Evolutionary conservation across 2,797 vertebrate genomes (phyloP).

Genomic region (Lutjanus argentimaculatus): DNA sequence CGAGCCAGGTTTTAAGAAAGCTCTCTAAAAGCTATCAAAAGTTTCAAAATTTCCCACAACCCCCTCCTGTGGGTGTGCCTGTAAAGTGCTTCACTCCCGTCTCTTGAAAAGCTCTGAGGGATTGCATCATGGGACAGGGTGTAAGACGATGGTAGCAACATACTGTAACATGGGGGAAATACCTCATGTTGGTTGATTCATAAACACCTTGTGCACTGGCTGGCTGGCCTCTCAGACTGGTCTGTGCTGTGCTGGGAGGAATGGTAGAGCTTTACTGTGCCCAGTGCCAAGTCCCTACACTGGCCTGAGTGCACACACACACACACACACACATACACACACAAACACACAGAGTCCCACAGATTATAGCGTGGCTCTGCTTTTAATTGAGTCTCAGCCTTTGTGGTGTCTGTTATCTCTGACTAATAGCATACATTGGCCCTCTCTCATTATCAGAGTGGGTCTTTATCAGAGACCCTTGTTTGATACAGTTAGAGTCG

Average conservation of each 20-base stretch:
- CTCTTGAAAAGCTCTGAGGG: constrained; percentile 71
- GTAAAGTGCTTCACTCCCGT: constrained; percentile 76
- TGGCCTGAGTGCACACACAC: constrained; percentile 30
- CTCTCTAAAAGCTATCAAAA: constrained; percentile 78
- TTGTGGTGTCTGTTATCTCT: constrained; percentile 80
- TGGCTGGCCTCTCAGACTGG: constrained; percentile 51
- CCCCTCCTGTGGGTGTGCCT: constrained; percentile 79
- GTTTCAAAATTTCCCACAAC: constrained; percentile 77
- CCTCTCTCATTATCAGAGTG: constrained; percentile 83
- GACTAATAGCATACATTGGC: constrained; percentile 81
- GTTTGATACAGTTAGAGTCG: constrained; percentile 86
- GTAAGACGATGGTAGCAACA: constrained; percentile 76
- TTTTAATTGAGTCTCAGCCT: constrained; percentile 83
- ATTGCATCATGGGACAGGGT: constrained; percentile 80
- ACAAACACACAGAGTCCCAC: constrained; percentile 38
- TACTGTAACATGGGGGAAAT: constrained; percentile 81
- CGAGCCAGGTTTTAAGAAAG: constrained; percentile 60
- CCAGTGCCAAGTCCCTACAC: constrained; percentile 50
- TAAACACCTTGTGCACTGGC: constrained; percentile 73
- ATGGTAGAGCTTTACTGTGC: constrained; percentile 37
- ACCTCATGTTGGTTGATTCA: constrained; percentile 80
- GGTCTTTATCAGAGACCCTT: constrained; percentile 84
- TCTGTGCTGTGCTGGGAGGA: constrained; percentile 47
- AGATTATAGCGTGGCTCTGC: constrained; percentile 72
- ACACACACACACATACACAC: constrained; percentile 38